Percentiles rank a stretch among this genome's conserved stretches.
These are phyloP conservation scores for Tyto alba DNA, from an alignment of 2,113 vertebrate species.

Conservation along the genomic window DNA sequence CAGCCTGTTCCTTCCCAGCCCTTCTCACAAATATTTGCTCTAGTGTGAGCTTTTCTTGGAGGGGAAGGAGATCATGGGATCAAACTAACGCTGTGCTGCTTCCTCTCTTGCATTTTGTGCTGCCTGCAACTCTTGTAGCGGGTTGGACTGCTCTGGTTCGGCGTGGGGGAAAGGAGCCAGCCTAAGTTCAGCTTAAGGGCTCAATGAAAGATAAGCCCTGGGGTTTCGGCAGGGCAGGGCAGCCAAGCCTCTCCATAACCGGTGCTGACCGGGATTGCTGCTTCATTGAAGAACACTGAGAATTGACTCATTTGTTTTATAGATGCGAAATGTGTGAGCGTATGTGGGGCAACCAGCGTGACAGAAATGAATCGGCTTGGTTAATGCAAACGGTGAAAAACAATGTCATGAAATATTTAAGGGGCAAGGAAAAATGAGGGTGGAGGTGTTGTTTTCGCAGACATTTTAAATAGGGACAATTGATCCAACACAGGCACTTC, in stretches of 20 bases:
- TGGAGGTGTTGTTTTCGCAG: not conserved
- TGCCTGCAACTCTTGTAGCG: not conserved
- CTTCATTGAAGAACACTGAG: not conserved
- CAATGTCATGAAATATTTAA: not conserved
- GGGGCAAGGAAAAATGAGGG: not conserved
- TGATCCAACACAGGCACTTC: not conserved
- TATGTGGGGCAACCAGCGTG: not conserved
- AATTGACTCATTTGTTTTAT: not conserved
- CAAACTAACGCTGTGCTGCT: accelerated
- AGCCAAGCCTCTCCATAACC: not conserved
- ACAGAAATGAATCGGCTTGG: not conserved
- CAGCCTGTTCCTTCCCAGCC: not conserved
- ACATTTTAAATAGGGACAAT: not conserved
- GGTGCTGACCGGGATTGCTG: not conserved
- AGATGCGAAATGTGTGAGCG: not conserved
- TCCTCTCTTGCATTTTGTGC: not conserved
- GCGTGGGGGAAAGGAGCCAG: not conserved
- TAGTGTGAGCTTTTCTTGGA: not conserved
- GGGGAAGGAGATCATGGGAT: not conserved
- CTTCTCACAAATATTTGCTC: not conserved
- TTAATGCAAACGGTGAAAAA: accelerated
- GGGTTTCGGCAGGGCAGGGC: not conserved
- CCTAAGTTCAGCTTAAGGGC: not conserved
- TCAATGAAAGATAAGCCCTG: not conserved
- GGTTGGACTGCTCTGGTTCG: not conserved